These are phyloP conservation scores for Darevskia mixta DNA, from an alignment of 2,797 vertebrate species.

Conservation along the genomic window DNA sequence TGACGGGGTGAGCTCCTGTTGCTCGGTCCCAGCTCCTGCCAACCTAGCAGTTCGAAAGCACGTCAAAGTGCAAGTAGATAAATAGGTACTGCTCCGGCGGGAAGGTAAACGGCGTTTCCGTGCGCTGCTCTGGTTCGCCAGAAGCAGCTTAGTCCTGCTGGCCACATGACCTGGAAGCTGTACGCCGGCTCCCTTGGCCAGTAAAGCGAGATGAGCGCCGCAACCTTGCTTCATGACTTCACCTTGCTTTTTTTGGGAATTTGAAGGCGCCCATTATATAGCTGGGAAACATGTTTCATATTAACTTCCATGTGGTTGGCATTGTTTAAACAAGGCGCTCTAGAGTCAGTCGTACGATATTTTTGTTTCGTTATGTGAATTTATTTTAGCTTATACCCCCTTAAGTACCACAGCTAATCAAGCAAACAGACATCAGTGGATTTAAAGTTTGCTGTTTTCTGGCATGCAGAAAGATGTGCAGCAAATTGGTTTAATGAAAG, in stretches of 20 bases:
- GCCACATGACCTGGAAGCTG: no score
- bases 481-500: constrained; percentile 17
- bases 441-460: constrained; percentile 22
- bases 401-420: neutral
- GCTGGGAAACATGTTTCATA: neutral
- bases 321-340: neutral
- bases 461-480: neutral
- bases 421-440: constrained; percentile 8
- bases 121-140: no score
- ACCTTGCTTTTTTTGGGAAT: neutral
- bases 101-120: no score
- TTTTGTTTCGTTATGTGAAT: neutral
- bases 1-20: no score
- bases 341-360: neutral
- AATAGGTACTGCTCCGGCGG: no score
- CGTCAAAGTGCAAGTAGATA: no score
- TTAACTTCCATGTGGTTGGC: neutral
- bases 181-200: no score
- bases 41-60: no score
- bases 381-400: neutral
- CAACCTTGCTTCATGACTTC: neutral
- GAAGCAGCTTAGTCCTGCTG: no score
- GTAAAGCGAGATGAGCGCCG: no score
- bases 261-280: constrained; percentile 2
- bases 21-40: no score